Evolutionary conservation across 1,140 invertebrate species (phyloP), one percentile per base, ranked within the genome.

Genomic region (Philaenus spumarius): DNA sequence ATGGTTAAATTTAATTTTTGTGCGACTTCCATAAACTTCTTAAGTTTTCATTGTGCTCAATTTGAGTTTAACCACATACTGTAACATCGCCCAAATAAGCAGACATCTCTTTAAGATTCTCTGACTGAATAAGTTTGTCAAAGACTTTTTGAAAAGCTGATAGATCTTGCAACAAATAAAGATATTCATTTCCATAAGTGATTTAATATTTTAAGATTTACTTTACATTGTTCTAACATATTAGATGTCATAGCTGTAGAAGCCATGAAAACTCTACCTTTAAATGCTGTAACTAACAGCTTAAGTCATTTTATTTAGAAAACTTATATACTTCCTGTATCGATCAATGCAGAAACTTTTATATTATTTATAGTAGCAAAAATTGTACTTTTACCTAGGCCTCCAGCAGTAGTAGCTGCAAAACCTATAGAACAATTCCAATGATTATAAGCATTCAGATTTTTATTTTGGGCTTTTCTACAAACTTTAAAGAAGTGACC

Each of bases 91-190:
- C n/a, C n/a, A n/a, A n/a, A n/a, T n/a, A n/a, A n/a, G n/a, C 43
- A 53, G 37, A 58, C 53, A 42, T 56, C 42, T n/a, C 37, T 11
- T 26, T 55, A 59, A 48, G 57, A n/a, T 60, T 58, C 35, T 60
- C 58, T 17, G 26, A 46, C 0, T 23, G 24, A 43, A 68, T 51
- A 5, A 63, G 42, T 12, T 50, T 45, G 47, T 68, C 52, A 30
- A 67, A 59, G 9, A 56, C 54, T 14, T 59, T n/a, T 51, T 68
- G 68, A 34, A 64, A 69, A 17, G 50, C 53, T 17, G 58, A 11
- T 0, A 63, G 30, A 23, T 47, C 35, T 12, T 35, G 56, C 35
- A 30, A 60, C 35, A 15, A 39, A 55, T 17, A 60, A 35, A 20
- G 43, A 55, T 17, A 45, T 20, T 5, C 30, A 14, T 14, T 39